These are phyloP conservation scores for Drosophila fuyamai DNA, from an alignment of 1,140 invertebrate genomes.

Conservation along the genomic window DNA sequence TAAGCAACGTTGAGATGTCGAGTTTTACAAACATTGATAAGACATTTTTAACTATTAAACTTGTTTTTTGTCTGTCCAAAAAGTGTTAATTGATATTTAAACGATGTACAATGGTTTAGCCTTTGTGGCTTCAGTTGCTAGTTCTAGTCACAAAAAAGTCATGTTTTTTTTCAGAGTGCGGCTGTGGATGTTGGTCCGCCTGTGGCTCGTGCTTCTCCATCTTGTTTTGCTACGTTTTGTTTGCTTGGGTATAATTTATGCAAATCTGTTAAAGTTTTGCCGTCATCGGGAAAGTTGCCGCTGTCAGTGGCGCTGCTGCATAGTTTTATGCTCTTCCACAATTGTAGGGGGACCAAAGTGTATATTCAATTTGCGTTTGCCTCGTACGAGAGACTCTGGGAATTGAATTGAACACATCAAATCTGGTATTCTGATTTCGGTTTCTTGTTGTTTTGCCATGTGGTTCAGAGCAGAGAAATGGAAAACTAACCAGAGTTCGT, in stretches of 20 bases:
- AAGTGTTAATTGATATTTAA: background rate
- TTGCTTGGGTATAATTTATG: constrained; percentile 71
- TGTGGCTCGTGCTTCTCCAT: constrained; percentile 28
- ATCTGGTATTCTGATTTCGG: constrained; percentile 23
- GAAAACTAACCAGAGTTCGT: constrained; percentile 13
- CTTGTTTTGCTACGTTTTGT: constrained; percentile 57
- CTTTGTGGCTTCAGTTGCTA: background rate
- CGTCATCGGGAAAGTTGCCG: constrained; percentile 76
- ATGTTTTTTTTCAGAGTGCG: constrained; percentile 3
- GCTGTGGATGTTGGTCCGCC: constrained; percentile 6
- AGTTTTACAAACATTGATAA: too few relatives aligned
- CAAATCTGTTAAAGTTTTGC: constrained; percentile 81
- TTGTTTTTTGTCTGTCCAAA: background rate
- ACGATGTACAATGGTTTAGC: too few relatives aligned
- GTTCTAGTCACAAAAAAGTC: background rate
- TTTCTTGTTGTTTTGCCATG: constrained; percentile 22
- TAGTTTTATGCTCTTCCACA: constrained; percentile 63
- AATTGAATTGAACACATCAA: constrained; percentile 40
- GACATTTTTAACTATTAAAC: too few relatives aligned
- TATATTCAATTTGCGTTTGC: constrained; percentile 46
- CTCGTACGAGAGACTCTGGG: constrained; percentile 22
- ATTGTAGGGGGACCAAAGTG: constrained; percentile 25
- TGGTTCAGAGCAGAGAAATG: constrained; percentile 2
- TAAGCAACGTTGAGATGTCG: too few relatives aligned
- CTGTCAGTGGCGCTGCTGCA: constrained; percentile 64